Evolutionary conservation across 2,888 invertebrate species (phyloP).

Genomic region (Serrognathus titanus): DNA sequence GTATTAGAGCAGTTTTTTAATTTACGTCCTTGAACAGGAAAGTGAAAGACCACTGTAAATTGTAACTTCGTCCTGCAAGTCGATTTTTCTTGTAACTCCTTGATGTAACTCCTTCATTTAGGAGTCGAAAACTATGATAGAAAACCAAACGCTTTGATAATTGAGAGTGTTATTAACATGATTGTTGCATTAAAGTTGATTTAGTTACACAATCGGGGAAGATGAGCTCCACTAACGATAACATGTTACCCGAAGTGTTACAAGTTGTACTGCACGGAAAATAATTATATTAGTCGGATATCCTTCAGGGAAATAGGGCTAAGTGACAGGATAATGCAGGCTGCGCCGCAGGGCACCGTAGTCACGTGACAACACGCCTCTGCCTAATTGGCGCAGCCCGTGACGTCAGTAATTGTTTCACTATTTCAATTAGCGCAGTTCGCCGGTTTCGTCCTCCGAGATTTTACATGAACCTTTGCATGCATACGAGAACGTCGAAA

Average conservation of each 20-base stretch:
- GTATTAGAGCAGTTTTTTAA: too few relatives aligned
- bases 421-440: constrained; percentile 23
- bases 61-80: too few relatives aligned
- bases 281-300: constrained; percentile 32
- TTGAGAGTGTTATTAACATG: background rate
- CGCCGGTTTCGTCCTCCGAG: background rate
- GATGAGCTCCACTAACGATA: constrained; percentile 10
- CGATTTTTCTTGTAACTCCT: too few relatives aligned
- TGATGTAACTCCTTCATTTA: too few relatives aligned
- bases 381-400: constrained; percentile 33
- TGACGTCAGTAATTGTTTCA: constrained; percentile 36
- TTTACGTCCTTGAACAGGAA: too few relatives aligned
- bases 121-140: too few relatives aligned
- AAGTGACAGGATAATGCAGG: constrained; percentile 38
- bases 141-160: too few relatives aligned
- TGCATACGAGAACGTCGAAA: too few relatives aligned
- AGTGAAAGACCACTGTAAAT: too few relatives aligned
- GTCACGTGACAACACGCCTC: constrained; percentile 33
- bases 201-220: background rate
- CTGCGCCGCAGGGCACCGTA: constrained; percentile 27
- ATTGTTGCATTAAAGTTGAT: background rate
- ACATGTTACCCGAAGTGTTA: constrained; percentile 20
- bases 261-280: constrained; percentile 22
- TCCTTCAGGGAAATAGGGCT: constrained; percentile 37
- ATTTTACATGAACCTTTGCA: background rate